Evolutionary conservation across 2,888 invertebrate genomes (phyloP).

Genomic region (Melikaiella ostensackeni): DNA sequence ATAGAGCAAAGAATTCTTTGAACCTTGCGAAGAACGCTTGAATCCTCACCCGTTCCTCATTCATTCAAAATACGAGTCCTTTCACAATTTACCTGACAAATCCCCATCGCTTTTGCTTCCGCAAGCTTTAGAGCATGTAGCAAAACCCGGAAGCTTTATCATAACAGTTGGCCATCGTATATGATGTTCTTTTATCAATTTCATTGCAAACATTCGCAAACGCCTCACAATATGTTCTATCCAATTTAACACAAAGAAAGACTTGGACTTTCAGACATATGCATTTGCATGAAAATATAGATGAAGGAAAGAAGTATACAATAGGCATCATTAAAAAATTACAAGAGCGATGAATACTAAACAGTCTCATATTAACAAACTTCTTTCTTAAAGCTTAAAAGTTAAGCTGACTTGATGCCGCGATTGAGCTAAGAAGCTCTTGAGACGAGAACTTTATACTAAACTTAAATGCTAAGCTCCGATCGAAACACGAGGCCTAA

Average conservation of each 20-base stretch:
- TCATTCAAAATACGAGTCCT: constrained; percentile 15
- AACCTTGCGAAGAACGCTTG: not conserved
- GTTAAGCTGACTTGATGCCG: constrained; percentile 4
- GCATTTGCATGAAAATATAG: not conserved
- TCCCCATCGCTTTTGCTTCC: constrained; percentile 10
- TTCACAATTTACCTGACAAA: constrained; percentile 20
- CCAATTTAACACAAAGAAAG: not conserved
- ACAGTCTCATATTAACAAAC: constrained; percentile 18
- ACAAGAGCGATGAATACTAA: not conserved
- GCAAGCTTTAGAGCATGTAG: not conserved
- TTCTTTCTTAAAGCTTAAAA: constrained; percentile 25
- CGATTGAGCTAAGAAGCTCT: constrained; percentile 2
- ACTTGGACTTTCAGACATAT: not conserved
- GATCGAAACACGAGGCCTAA: constrained; percentile 32
- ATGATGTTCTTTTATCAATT: not conserved
- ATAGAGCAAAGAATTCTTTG: not conserved
- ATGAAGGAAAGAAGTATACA: not conserved
- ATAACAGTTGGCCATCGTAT: not conserved
- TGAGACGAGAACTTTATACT: not conserved
- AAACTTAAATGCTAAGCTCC: constrained; percentile 16
- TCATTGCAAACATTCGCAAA: not conserved
- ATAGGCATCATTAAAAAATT: not conserved
- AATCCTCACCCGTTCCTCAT: not conserved
- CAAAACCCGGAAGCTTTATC: not conserved
- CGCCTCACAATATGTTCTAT: not conserved